Evolutionary conservation across 2,888 invertebrate genomes (phyloP).

Genomic region (Polymixis flavicincta): DNA sequence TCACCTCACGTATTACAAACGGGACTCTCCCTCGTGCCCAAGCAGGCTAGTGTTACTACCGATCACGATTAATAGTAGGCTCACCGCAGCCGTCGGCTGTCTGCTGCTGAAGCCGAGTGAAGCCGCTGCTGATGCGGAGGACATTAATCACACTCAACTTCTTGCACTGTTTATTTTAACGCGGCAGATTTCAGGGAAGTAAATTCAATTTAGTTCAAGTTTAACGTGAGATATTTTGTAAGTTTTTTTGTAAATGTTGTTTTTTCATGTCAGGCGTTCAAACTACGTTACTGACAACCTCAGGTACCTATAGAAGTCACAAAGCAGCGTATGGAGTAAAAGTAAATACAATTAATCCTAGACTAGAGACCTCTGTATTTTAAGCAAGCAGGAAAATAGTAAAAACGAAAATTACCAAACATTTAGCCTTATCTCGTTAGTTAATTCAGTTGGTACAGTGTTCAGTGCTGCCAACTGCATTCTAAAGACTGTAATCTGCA

Average conservation of each 20-base stretch:
- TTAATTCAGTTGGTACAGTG: slow-evolving; percentile 59
- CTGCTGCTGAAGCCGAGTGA: slow-evolving; percentile 42
- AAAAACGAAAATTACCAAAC: slow-evolving; percentile 40
- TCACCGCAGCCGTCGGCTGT: slow-evolving; percentile 62
- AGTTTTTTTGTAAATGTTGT: not conserved
- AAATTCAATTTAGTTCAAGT: not conserved
- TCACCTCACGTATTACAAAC: not conserved
- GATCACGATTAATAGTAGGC: slow-evolving; percentile 76
- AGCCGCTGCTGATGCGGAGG: slow-evolving; percentile 51
- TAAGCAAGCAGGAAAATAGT: slow-evolving; percentile 31
- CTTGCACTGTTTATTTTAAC: slow-evolving; percentile 55
- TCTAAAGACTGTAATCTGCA: slow-evolving; percentile 67
- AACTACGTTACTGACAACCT: not conserved
- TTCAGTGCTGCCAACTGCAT: slow-evolving; percentile 59
- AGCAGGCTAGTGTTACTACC: slow-evolving; percentile 36
- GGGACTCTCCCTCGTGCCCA: slow-evolving; percentile 32
- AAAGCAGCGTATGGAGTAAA: not conserved
- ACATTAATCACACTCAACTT: slow-evolving; percentile 67
- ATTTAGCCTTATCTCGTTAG: slow-evolving; percentile 59
- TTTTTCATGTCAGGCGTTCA: not conserved
- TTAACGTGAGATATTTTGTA: not conserved
- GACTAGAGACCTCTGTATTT: slow-evolving; percentile 16
- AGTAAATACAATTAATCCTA: slow-evolving; percentile 26
- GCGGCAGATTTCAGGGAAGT: slow-evolving; percentile 30
- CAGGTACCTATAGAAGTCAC: not conserved